Conservation (phyloP, 2,888 invertebrate genomes). For the Polylopha cassiicola region DNA sequence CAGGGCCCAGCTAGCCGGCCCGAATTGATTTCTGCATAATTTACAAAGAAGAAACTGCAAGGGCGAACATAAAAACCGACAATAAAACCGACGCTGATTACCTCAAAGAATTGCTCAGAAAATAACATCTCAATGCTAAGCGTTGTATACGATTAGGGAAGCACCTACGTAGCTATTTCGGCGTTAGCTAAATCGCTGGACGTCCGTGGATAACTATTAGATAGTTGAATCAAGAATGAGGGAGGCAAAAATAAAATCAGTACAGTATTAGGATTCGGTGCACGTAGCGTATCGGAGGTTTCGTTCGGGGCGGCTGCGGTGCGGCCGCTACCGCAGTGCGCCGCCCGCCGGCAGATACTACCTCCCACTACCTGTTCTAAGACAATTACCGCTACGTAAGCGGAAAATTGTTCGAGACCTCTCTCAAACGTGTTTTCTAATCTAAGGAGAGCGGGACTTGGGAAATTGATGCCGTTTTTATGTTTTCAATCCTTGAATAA, state of each 20-base stretch:
- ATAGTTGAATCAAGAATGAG: conserved; percentile 67
- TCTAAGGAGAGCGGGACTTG: conserved; percentile 52
- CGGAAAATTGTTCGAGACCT: conserved; percentile 69
- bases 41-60: conserved; percentile 55
- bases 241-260: conserved; percentile 70
- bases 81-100: conserved; percentile 43
- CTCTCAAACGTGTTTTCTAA: conserved; percentile 69
- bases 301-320: conserved; percentile 49
- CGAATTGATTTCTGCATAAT: conserved; percentile 74
- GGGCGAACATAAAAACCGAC: conserved; percentile 47
- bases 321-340: conserved; percentile 63
- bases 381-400: conserved; percentile 73
- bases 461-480: conserved; percentile 42
- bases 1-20: conserved; percentile 55
- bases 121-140: conserved; percentile 25
- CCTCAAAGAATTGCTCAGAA: conserved; percentile 32
- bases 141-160: conserved; percentile 21
- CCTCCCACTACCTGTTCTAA: conserved; percentile 63
- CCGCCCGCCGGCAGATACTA: conserved; percentile 50
- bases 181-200: conserved; percentile 39
- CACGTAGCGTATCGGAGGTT: conserved; percentile 69
- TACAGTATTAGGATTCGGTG: conserved; percentile 67
- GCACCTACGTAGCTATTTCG: conserved; percentile 9
- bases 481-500: conserved; percentile 43
- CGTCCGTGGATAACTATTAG: conserved; percentile 61